Base-by-base conservation (phyloP, 1,140 invertebrate genomes). In the Anoplolepis gracilipes region DNA sequence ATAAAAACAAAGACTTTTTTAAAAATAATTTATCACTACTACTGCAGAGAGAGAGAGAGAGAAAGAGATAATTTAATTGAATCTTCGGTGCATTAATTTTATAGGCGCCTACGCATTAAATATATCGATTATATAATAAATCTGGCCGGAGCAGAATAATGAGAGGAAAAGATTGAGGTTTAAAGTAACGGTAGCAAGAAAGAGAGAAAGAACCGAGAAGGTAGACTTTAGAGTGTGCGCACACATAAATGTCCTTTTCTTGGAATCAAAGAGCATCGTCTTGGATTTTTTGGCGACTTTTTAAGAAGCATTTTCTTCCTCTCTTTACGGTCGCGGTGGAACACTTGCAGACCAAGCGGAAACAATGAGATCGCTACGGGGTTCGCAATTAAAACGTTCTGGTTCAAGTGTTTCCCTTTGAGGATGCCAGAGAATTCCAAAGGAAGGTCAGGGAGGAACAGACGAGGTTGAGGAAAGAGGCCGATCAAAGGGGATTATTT, bases 401-500 rank as follows among this genome's bases (percentile, higher is more conserved):
- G 93, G 90, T 91, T 93, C 92, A 93, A 93, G 92, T 94, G 91
- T 92, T 94, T 90, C 91, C 90, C 93, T 94, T 94, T 92, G 92
- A 89, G 85, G 91, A 92, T 91, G 90, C 90, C 87, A 77, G 89
- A 84, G 91, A 88, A 91, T 91, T 88, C 90, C 90, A 81, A 77
- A 87, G 88, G 86, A 89, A 84, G 85, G 84, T 88, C 88, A 88
- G 87, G 87, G 88, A 87, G 84, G 85, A 87, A 87, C 62, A 87
- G 90, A 90, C 76, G 49, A 77, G 65, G 36, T 46, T 78, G 79
- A 88, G 90, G 87, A 91, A 85, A 78, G 70, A 84, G 65, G 57
- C 76, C 93, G 93, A 94, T 94, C 94, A 94, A 94, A 94, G 94
- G 88, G 91, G 92, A 92, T 94, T 94, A 94, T 94, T 94, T 94